phyloP scores from a whole-genome alignment of 1,140 invertebrate genomes.

The Onthophagus taurus region DNA sequence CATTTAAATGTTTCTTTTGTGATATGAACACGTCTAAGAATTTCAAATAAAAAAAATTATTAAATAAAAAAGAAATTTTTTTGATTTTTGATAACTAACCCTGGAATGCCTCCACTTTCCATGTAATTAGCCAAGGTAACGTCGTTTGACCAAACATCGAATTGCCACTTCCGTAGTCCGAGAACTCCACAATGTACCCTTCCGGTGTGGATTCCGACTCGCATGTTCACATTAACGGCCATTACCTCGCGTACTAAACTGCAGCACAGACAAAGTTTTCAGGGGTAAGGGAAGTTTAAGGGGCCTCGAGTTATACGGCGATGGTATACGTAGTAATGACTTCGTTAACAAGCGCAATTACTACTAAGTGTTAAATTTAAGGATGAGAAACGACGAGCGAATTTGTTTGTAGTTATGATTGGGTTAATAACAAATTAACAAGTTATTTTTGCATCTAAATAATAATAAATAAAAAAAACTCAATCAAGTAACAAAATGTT shows the following conservation, averaged over 20 bases:
- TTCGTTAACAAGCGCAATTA: too few species aligned
- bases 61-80: background rate
- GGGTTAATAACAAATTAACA: too few species aligned
- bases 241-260: conserved; percentile 82
- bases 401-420: too few species aligned
- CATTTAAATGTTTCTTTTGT: conserved; percentile 82
- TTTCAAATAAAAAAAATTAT: background rate
- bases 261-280: too few species aligned
- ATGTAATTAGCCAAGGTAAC: conserved; percentile 92
- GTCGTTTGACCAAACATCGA: conserved; percentile 94
- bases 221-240: conserved; percentile 88
- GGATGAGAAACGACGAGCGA: too few species aligned
- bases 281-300: too few species aligned
- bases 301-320: too few species aligned
- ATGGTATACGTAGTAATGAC: too few species aligned
- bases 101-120: conserved; percentile 90
- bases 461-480: too few species aligned
- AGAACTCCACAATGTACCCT: conserved; percentile 89
- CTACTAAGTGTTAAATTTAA: too few species aligned
- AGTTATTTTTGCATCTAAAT: too few species aligned
- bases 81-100: conserved; percentile 45
- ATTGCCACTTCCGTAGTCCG: conserved; percentile 84
- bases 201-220: conserved; percentile 90
- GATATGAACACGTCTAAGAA: conserved; percentile 80
- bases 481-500: too few species aligned